Base-by-base conservation (phyloP, 2,113 vertebrate species). In the Dipodomys spectabilis region DNA sequence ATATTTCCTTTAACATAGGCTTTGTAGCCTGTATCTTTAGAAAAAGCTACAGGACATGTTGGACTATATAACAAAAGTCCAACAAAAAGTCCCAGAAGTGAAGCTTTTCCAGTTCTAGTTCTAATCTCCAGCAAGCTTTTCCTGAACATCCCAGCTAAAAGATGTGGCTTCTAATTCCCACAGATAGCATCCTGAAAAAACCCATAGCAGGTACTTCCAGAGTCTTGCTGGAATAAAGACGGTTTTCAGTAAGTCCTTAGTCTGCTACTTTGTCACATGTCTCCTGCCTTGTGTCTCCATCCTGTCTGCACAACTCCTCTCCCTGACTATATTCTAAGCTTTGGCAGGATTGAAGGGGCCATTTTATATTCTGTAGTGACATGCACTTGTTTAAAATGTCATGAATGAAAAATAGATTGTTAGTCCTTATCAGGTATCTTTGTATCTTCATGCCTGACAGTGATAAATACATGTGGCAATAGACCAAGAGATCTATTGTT, bases 1-100 rank as follows among this genome's bases (percentile, higher is more conserved):
- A 60, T n/a, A 45, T 94, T 83, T 80, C 30, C 25, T 88, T 88
- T 91, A 65, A 86, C 57, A 89, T n/a, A 88, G 39, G 13, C 45
- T 94, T 85, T 83, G 20, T 71, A 25, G 2, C 30, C 64, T 60
- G 23, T 19, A 62, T 57, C 77, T 94, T 92, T 77, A 87, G 89
- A 75, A 74, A 86, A 88, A 89, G 28, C 19, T 18, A n/a, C 60
- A 39, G 44, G 35, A 44, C 3, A 39, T 27, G 9, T 69, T 35
- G 62, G 28, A 10, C 19, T 78, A 8, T 74, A 44, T 65, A 83
- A 90, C 27, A 27, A 79, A 28, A 0, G 27, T n/a, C 20, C 39
- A 78, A 7, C 16, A 39, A 89, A 85, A 57, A 27, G 23, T 45
- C 91, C 35, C 30, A 60, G 27, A 94, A 90, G 73, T 35, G 28